A percentile compares a stretch with the other conserved stretches of the same genome.
phyloP scores from a whole-genome alignment of 2,888 invertebrate genomes.

The Microchrysa polita region DNA sequence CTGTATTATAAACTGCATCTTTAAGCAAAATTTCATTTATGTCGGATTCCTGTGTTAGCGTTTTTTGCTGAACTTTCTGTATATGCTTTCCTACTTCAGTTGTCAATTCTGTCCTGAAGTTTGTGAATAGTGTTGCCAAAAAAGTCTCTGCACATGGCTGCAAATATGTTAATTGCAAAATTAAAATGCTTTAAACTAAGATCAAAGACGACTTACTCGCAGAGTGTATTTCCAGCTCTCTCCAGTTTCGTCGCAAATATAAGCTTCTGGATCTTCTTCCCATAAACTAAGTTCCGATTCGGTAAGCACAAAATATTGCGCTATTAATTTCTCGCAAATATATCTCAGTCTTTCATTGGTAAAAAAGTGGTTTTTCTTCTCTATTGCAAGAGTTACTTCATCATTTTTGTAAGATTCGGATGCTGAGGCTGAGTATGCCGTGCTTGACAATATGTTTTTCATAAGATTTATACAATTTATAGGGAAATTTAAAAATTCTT shows the following conservation, averaged over 20 bases:
- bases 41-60: constrained; percentile 75
- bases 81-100: constrained; percentile 66
- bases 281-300: constrained; percentile 85
- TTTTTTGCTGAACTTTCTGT: constrained; percentile 74
- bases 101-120: constrained; percentile 71
- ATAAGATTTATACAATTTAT: constrained; percentile 91
- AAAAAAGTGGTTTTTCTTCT: constrained; percentile 76
- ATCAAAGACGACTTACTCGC: constrained; percentile 69
- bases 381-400: constrained; percentile 70
- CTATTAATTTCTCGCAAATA: constrained; percentile 85
- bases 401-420: constrained; percentile 59
- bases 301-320: constrained; percentile 87
- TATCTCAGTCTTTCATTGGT: constrained; percentile 78
- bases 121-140: constrained; percentile 84
- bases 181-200: neutral
- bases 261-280: constrained; percentile 92
- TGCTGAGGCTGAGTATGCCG: constrained; percentile 70
- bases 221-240: constrained; percentile 95
- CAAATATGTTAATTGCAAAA: constrained; percentile 50
- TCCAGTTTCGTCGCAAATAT: constrained; percentile 86
- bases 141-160: constrained; percentile 90
- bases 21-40: constrained; percentile 83
- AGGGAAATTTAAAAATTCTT: constrained; percentile 84
- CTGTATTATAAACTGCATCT: constrained; percentile 94
- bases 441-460: constrained; percentile 81